Conservation (phyloP, 2,113 vertebrate species). For the Pteropus alecto region DNA sequence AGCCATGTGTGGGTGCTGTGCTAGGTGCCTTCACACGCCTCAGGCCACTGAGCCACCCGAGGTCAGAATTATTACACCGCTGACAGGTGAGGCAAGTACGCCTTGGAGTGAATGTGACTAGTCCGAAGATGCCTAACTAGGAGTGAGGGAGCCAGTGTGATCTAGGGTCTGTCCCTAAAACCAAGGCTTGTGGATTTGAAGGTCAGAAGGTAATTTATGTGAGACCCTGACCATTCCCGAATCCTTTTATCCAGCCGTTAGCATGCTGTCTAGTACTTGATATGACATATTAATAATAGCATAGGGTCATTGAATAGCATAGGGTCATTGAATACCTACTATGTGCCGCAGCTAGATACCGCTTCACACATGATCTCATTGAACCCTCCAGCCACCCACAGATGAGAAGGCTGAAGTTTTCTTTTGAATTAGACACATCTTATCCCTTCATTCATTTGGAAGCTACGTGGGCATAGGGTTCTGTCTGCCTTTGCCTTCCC, state of each 20-base stretch:
- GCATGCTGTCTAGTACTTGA: neutral
- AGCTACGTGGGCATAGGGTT: neutral
- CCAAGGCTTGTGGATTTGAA: neutral
- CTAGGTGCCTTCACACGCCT: neutral
- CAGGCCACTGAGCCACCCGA: no score
- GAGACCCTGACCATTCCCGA: neutral
- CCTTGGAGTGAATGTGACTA: neutral
- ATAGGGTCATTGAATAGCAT: neutral
- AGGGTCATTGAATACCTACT: neutral
- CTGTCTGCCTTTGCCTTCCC: neutral
- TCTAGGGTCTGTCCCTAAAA: neutral
- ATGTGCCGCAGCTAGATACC: neutral
- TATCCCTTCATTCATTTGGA: neutral
- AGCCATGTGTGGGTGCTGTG: fast-evolving
- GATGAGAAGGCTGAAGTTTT: neutral
- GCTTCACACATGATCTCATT: neutral
- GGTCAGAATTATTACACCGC: neutral
- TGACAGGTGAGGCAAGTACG: neutral
- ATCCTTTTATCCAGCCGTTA: neutral
- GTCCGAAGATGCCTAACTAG: neutral
- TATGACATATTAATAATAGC: neutral
- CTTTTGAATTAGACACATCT: neutral
- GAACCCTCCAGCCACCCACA: neutral
- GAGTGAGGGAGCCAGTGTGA: neutral
- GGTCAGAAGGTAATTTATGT: neutral